These are phyloP conservation scores for Gobius niger DNA, from an alignment of 2,113 vertebrate species.

Conservation along the genomic window DNA sequence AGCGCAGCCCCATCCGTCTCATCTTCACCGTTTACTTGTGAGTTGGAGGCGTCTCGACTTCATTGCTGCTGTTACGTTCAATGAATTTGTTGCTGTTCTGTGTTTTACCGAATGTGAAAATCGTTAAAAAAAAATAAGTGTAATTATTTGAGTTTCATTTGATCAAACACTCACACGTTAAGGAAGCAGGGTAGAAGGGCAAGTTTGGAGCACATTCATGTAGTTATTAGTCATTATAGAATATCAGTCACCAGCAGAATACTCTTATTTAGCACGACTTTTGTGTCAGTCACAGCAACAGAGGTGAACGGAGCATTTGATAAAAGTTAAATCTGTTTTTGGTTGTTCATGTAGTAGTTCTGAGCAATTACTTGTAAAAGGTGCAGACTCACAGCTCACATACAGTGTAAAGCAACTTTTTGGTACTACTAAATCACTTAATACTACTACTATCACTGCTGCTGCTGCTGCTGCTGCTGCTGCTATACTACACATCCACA, in stretches of 20 bases:
- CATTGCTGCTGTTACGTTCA: constrained; percentile 24
- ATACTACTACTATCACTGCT: too few relatives aligned
- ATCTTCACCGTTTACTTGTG: not conserved
- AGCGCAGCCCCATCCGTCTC: constrained; percentile 2
- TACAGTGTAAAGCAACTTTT: not conserved
- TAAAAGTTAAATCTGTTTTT: too few relatives aligned
- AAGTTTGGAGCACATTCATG: constrained; percentile 7
- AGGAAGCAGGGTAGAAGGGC: constrained; percentile 47
- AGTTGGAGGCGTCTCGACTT: not conserved
- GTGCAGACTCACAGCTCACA: too few relatives aligned
- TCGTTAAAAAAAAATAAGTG: constrained; percentile 50
- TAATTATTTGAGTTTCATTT: constrained; percentile 41
- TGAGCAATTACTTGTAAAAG: not conserved
- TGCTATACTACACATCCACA: not conserved
- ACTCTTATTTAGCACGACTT: constrained; percentile 22
- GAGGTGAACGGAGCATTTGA: not conserved
- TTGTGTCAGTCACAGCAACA: constrained; percentile 44
- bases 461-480: too few relatives aligned
- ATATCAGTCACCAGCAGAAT: constrained; percentile 57
- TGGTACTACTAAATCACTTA: not conserved
- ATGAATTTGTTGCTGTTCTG: constrained; percentile 13
- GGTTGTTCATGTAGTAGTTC: not conserved
- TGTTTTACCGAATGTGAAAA: constrained; percentile 65
- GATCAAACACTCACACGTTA: constrained; percentile 27
- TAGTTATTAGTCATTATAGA: not conserved